phyloP scores from a whole-genome alignment of 1,140 invertebrate genomes.

The Parasteatoda tepidariorum region DNA sequence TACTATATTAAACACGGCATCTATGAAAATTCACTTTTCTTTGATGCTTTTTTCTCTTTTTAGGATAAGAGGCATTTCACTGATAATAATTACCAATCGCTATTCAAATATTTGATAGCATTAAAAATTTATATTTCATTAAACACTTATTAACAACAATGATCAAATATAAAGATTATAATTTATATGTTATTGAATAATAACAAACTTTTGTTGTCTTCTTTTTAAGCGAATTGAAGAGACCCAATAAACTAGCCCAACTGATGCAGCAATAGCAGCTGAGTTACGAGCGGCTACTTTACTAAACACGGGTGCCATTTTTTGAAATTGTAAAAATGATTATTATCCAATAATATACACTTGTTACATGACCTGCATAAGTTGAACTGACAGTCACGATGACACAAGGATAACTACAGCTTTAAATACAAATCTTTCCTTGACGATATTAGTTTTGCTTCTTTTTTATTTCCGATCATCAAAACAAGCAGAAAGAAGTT shows the following conservation, averaged over 20 bases:
- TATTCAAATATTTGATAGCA: not conserved
- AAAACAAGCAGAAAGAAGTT: no score
- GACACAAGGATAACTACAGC: no score
- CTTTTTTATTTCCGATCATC: no score
- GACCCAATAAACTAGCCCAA: constrained; percentile 39
- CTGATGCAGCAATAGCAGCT: constrained; percentile 41
- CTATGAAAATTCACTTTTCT: no score
- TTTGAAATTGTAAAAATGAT: not conserved
- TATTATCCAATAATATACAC: no score
- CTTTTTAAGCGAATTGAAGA: constrained; percentile 17
- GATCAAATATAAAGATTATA: not conserved
- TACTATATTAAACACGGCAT: constrained; percentile 54
- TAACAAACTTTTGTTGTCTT: constrained; percentile 28
- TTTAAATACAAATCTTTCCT: no score
- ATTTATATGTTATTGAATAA: not conserved
- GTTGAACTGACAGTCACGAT: no score
- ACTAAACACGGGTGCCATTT: constrained; percentile 54
- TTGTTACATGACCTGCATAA: no score
- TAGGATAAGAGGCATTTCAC: not conserved
- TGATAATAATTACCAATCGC: not conserved
- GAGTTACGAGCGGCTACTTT: constrained; percentile 54
- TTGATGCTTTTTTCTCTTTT: no score
- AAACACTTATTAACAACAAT: not conserved
- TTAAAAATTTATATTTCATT: not conserved
- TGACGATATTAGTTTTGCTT: no score